Evolutionary conservation across 2,888 invertebrate genomes (phyloP).

Genomic region (Eristalis intricaria): DNA sequence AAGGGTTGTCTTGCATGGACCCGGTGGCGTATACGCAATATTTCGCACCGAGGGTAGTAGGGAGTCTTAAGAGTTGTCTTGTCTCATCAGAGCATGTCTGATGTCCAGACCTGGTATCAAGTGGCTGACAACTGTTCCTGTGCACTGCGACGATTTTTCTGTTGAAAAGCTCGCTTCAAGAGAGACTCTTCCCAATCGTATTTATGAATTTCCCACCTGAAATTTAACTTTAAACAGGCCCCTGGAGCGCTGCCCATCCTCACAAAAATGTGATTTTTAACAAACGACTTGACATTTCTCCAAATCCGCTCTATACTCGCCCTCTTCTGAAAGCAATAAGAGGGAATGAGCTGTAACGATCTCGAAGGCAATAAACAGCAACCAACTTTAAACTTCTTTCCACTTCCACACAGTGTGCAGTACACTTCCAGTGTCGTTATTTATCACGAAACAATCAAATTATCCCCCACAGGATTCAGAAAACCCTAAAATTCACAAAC

Average conservation of each 20-base stretch:
- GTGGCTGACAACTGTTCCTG: no score
- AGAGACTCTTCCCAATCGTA: no score
- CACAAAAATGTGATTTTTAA: background rate
- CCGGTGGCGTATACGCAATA: no score
- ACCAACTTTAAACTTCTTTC: constrained; percentile 14
- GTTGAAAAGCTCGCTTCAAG: no score
- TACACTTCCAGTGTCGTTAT: constrained; percentile 24
- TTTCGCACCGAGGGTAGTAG: no score
- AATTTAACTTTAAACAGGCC: background rate
- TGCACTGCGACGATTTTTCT: no score
- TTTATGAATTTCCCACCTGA: no score
- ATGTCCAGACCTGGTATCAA: no score
- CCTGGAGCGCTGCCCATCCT: background rate
- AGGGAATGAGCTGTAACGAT: background rate
- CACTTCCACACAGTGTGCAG: background rate
- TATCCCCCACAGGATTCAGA: constrained; percentile 17
- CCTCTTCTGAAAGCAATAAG: background rate
- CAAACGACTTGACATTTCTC: background rate
- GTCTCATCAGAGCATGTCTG: no score
- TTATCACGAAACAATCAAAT: constrained; percentile 48
- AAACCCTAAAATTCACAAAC: constrained; percentile 53
- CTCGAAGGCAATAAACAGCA: background rate
- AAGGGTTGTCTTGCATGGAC: no score
- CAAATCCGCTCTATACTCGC: no score
- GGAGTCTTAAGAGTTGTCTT: no score